A percentile compares a stretch with the other conserved stretches of the same genome.
Conservation (phyloP, 2,888 invertebrate genomes). For the Drosophila fungiperda region DNA sequence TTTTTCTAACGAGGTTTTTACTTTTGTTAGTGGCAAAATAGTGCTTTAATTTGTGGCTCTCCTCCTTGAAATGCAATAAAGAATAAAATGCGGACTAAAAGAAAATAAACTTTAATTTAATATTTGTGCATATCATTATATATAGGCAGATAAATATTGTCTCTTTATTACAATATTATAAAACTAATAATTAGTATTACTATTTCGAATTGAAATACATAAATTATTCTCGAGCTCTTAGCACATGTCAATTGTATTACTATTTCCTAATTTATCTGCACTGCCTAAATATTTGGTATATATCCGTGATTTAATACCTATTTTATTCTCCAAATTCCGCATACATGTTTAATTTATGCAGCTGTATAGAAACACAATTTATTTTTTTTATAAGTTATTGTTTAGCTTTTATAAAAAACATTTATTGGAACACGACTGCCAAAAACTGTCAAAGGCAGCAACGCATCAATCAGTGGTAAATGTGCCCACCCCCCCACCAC, state of each 20-base stretch:
- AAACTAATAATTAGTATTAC: background rate
- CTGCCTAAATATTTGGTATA: slow-evolving; percentile 37
- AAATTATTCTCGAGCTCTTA: background rate
- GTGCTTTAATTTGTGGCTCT: background rate
- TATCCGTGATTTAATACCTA: slow-evolving; percentile 51
- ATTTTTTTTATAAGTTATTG: slow-evolving; percentile 36
- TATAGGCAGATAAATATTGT: background rate
- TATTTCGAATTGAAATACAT: background rate
- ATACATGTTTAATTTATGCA: slow-evolving; percentile 29
- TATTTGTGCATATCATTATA: background rate
- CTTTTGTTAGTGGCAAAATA: background rate
- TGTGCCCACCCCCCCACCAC: background rate
- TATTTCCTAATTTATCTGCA: slow-evolving; percentile 34
- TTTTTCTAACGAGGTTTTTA: slow-evolving; percentile 51
- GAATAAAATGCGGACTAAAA: background rate
- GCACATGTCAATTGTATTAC: background rate
- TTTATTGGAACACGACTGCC: slow-evolving; percentile 49
- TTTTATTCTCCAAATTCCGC: slow-evolving; percentile 25
- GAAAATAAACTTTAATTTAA: background rate
- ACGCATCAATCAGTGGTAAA: slow-evolving; percentile 67
- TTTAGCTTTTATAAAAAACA: slow-evolving; percentile 64
- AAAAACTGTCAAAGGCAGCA: slow-evolving; percentile 72
- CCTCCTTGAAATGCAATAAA: background rate
- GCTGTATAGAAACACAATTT: background rate
- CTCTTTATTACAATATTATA: background rate